A percentile compares a stretch with the other conserved stretches of the same genome.
Conservation (phyloP, 2,888 invertebrate species). For the Erebia ligea region DNA sequence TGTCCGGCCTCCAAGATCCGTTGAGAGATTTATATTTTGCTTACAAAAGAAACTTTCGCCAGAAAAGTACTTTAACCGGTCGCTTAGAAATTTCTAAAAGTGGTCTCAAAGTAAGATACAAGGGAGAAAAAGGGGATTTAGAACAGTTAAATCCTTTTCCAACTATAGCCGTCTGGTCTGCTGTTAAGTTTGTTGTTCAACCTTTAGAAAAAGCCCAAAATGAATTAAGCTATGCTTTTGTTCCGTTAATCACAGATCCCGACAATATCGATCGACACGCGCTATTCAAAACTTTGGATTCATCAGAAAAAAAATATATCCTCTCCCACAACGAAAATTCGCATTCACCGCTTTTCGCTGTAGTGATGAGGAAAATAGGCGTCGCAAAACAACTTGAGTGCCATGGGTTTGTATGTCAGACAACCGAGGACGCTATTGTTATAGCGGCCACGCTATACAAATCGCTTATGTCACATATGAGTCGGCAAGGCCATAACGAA, state of each 20-base stretch:
- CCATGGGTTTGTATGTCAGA: constrained; percentile 95
- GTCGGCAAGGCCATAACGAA: constrained; percentile 78
- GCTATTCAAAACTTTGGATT: constrained; percentile 83
- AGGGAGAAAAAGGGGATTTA: constrained; percentile 84
- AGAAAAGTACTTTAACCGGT: constrained; percentile 82
- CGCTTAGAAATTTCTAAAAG: constrained; percentile 86
- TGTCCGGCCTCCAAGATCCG: constrained; percentile 92
- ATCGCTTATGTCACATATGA: constrained; percentile 92
- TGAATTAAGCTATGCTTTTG: constrained; percentile 88
- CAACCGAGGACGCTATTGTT: constrained; percentile 95
- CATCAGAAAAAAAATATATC: constrained; percentile 82
- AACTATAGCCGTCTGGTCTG: constrained; percentile 96
- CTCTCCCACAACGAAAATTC: constrained; percentile 83
- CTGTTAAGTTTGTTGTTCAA: constrained; percentile 91
- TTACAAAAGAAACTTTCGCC: constrained; percentile 80
- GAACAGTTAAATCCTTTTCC: constrained; percentile 92
- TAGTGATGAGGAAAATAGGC: constrained; percentile 92
- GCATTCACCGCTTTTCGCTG: constrained; percentile 94
- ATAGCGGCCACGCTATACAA: constrained; percentile 96
- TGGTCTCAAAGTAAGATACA: constrained; percentile 89
- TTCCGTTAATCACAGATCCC: constrained; percentile 92
- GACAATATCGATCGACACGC: constrained; percentile 89
- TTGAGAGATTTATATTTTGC: constrained; percentile 88
- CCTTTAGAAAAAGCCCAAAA: constrained; percentile 80
- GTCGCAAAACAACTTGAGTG: constrained; percentile 92